Base-by-base conservation (phyloP, 1,140 invertebrate species). In the Spodoptera litura region DNA sequence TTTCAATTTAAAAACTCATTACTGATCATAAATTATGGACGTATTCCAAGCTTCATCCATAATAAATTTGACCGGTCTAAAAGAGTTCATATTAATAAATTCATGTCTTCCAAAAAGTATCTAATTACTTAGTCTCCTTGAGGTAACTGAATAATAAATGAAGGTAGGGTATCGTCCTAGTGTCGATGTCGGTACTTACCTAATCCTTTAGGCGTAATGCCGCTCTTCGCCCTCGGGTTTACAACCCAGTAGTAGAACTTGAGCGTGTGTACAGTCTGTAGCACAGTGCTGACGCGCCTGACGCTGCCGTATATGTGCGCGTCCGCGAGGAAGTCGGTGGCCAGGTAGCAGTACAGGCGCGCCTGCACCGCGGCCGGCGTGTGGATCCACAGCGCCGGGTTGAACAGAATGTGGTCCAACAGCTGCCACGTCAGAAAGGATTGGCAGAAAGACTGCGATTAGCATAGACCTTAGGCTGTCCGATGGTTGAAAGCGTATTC, bases 181-280 rank as follows among this genome's bases (percentile, higher is more conserved):
- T 64, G 31, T 5, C 31, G 31, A 31, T 31, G 31, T 5, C 13
- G 15, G 13, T 44, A 83, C 96, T 96, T 94, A 99, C 98, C 98
- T 76, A 98, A 94, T 89, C 98, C 98, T 94, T 99, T 99, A 4
- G 98, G 98, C 52, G 96, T 97, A 85, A 99, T 99, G 49, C 98
- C 98, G 94, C 98, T 99, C 91, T 99, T 98, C 52, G 98, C 96
- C 83, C 98, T 96, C 1, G 99, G 99, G 96, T 99, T 99, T 3
- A 98, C 97, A 13, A 99, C 98, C 99, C 99, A 99, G 92, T 99
- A 99, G 94, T 99, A 99, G 91, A 99, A 99, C 95, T 99, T 99
- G 44, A 99, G 95, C 0, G 99, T 99, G 91, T 99, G 99, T 81
- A 99, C 98, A 0, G 99, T 99, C 95, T 99, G 99, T 9, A 99